phyloP scores from a whole-genome alignment of 1,140 invertebrate species.

The Idris sp. region DNA sequence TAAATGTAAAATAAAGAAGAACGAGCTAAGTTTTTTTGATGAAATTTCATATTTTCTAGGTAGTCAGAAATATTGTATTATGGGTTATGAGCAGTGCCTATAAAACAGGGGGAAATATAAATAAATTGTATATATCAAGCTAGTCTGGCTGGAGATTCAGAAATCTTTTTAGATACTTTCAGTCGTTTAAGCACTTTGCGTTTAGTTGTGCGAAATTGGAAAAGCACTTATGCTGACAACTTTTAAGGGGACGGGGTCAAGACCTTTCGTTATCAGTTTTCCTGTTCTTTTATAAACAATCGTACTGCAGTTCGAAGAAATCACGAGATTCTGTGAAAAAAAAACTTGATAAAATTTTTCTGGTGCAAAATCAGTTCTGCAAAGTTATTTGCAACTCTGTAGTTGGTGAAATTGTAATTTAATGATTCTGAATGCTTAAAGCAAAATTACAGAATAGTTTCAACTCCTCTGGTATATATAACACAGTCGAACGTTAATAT shows the following conservation, averaged over 20 bases:
- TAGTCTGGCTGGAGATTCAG: slow-evolving; percentile 10
- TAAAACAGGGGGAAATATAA: slow-evolving; percentile 17
- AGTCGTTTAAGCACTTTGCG: slow-evolving; percentile 2
- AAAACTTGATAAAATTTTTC: too few relatives aligned
- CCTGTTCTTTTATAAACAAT: too few relatives aligned
- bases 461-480: not conserved
- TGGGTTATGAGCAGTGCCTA: slow-evolving; percentile 12
- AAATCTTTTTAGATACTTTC: slow-evolving; percentile 13
- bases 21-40: slow-evolving; percentile 19
- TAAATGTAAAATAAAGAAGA: slow-evolving; percentile 38
- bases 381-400: not conserved
- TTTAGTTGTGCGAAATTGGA: slow-evolving; percentile 16
- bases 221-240: slow-evolving; percentile 5
- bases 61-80: too few relatives aligned
- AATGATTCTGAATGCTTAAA: slow-evolving; percentile 8
- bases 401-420: slow-evolving; percentile 15
- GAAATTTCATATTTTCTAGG: too few relatives aligned
- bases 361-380: not conserved
- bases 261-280: too few relatives aligned
- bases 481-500: slow-evolving; percentile 4
- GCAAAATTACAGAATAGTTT: slow-evolving; percentile 19
- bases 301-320: too few relatives aligned
- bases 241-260: not conserved
- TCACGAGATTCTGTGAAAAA: too few relatives aligned
- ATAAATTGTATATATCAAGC: too few relatives aligned